phyloP scores from a whole-genome alignment of 2,113 vertebrate genomes.

The Campylorhamphus procurvoides region DNA sequence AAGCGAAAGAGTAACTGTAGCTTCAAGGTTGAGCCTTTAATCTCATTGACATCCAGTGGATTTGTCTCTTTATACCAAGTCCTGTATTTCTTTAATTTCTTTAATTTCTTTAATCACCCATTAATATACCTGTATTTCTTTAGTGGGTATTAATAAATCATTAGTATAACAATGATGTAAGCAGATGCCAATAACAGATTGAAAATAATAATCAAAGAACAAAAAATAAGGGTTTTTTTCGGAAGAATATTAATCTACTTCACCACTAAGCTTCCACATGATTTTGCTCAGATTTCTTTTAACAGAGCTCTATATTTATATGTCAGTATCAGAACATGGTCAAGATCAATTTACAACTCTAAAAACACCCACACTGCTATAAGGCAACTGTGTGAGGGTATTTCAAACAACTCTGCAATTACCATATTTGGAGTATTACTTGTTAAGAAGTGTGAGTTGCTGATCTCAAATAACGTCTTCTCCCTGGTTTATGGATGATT shows the following conservation, averaged over 20 bases:
- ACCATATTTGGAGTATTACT: fast-evolving
- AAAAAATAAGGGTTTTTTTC: background rate
- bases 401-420: background rate
- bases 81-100: background rate
- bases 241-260: background rate
- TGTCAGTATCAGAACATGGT: background rate
- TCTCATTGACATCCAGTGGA: background rate
- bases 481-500: background rate
- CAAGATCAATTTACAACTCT: background rate
- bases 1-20: background rate
- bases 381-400: background rate
- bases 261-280: fast-evolving
- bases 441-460: background rate
- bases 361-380: background rate
- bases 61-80: background rate
- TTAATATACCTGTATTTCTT: background rate
- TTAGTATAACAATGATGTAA: background rate
- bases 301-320: background rate
- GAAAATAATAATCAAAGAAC: background rate
- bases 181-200: background rate
- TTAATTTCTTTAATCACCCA: background rate
- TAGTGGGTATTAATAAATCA: background rate
- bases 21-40: background rate
- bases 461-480: background rate
- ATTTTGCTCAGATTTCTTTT: background rate